phyloP scores from a whole-genome alignment of 1,140 invertebrate species.

The Psix sp. region DNA sequence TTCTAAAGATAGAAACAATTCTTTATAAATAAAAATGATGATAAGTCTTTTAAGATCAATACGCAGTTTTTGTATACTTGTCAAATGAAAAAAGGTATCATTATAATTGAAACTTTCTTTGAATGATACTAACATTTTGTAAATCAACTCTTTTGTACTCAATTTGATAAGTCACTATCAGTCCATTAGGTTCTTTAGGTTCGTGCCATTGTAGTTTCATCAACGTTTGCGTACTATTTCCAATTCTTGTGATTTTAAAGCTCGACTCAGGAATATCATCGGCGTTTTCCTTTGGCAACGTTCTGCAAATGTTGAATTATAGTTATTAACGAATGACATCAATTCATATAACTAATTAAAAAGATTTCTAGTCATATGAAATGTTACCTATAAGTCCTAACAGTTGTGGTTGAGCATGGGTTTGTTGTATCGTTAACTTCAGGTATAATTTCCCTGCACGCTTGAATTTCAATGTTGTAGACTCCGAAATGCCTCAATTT shows the following conservation, averaged over 20 bases:
- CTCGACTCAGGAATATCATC: slow-evolving; percentile 78
- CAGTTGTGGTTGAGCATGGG: slow-evolving; percentile 73
- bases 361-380: too few species aligned
- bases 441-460: slow-evolving; percentile 80
- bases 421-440: slow-evolving; percentile 66
- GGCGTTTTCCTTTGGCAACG: slow-evolving; percentile 74
- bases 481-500: slow-evolving; percentile 84
- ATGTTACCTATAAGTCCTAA: slow-evolving; percentile 65
- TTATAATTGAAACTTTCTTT: slow-evolving; percentile 6
- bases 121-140: slow-evolving; percentile 76
- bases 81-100: neutral
- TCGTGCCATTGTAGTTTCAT: slow-evolving; percentile 85
- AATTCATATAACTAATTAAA: slow-evolving; percentile 1
- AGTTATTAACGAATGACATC: neutral
- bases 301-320: slow-evolving; percentile 68
- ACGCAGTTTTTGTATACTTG: neutral
- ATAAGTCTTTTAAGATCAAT: too few species aligned
- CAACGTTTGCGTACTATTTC: slow-evolving; percentile 68
- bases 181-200: slow-evolving; percentile 89
- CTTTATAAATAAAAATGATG: too few species aligned
- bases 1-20: too few species aligned
- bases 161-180: slow-evolving; percentile 89
- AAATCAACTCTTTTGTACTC: slow-evolving; percentile 82
- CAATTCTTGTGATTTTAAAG: slow-evolving; percentile 71
- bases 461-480: slow-evolving; percentile 84